phyloP scores from a whole-genome alignment of 1,140 invertebrate genomes.

The Marisa cornuarietis region DNA sequence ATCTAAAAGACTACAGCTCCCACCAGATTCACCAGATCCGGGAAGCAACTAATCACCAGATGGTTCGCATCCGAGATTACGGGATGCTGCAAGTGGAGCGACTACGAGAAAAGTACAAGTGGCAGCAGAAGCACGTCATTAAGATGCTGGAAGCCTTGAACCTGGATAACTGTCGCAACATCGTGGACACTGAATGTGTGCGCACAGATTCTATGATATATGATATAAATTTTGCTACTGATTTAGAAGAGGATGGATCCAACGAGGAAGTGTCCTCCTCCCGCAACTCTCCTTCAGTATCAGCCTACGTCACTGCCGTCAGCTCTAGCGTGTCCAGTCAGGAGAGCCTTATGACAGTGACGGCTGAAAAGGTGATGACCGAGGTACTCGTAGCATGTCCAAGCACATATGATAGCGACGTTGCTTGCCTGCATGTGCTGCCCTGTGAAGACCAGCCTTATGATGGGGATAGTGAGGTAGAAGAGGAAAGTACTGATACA shows the following conservation, averaged over 20 bases:
- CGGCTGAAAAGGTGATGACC: constrained; percentile 1
- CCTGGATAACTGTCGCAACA: constrained; percentile 91
- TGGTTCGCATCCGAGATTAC: constrained; percentile 93
- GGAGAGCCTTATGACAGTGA: constrained; percentile 17
- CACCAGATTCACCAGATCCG: constrained; percentile 90
- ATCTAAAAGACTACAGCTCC: constrained; percentile 59
- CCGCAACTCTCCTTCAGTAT: constrained; percentile 21
- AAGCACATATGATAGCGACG: background rate
- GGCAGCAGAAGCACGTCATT: constrained; percentile 89
- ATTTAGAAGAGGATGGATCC: constrained; percentile 16
- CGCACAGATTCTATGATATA: constrained; percentile 76
- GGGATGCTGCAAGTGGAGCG: constrained; percentile 89
- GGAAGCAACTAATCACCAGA: constrained; percentile 94
- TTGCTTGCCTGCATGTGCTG: background rate
- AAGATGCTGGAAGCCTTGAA: constrained; percentile 94
- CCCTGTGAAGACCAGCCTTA: too few species aligned
- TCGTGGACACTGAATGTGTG: constrained; percentile 74
- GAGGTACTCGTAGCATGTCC: constrained; percentile 22
- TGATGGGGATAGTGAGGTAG: too few species aligned
- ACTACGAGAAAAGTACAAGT: constrained; percentile 91
- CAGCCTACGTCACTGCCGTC: constrained; percentile 30
- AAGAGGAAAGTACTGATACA: too few species aligned
- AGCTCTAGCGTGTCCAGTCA: constrained; percentile 28
- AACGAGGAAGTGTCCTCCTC: constrained; percentile 21
- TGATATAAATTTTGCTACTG: constrained; percentile 59